Evolutionary conservation across 2,113 vertebrate genomes (phyloP).

Genomic region (Ptilorrhoa leucosticta): DNA sequence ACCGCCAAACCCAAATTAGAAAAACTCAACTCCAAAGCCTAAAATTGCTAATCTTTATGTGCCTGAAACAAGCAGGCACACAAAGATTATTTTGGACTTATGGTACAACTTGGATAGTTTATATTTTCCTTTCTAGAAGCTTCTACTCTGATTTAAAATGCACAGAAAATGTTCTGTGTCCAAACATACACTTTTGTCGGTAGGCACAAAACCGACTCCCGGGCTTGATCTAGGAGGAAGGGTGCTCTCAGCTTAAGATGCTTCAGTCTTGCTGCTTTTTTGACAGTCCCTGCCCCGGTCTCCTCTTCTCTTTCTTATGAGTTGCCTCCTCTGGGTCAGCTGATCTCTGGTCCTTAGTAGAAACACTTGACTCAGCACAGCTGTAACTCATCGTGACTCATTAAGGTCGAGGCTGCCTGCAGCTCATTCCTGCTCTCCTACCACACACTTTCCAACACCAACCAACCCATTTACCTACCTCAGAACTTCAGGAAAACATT

Average conservation of each 20-base stretch:
- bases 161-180: neutral
- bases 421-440: too few species aligned
- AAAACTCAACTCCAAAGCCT: neutral
- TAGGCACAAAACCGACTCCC: too few species aligned
- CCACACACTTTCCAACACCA: neutral
- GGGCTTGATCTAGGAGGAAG: too few species aligned
- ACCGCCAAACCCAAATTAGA: fast-evolving
- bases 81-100: neutral
- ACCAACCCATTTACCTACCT: neutral
- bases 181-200: neutral
- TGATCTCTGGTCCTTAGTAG: too few species aligned
- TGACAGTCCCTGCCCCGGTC: too few species aligned
- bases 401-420: too few species aligned
- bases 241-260: too few species aligned
- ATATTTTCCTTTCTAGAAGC: neutral
- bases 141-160: neutral
- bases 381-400: too few species aligned
- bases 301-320: too few species aligned
- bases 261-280: too few species aligned
- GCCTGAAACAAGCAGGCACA: neutral
- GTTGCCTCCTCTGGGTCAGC: too few species aligned
- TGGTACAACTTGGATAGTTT: neutral
- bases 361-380: too few species aligned
- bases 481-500: neutral
- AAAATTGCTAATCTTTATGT: neutral